Percentiles rank a stretch among this genome's conserved stretches.
Conservation (phyloP, 2,797 vertebrate species). For the Alauda arvensis region DNA sequence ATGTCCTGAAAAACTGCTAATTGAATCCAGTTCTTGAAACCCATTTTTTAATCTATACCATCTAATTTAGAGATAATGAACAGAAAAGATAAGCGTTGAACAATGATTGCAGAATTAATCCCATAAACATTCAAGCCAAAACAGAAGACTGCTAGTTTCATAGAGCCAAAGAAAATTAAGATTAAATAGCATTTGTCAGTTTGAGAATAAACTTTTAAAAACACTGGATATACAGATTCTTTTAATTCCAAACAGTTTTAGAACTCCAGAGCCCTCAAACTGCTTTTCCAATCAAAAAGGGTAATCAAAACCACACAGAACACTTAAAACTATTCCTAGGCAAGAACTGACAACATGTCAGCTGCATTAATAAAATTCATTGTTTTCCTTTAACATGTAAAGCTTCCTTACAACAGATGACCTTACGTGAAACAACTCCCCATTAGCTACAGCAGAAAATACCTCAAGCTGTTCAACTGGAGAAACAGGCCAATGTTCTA, state of each 20-base stretch:
- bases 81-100: conserved; percentile 47
- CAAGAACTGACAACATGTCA: conserved; percentile 50
- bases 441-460: background rate
- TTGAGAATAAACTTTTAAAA: conserved; percentile 43
- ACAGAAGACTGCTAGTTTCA: conserved; percentile 56
- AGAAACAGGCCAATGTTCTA: background rate
- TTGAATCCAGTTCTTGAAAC: conserved; percentile 75
- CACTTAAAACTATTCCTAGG: conserved; percentile 45
- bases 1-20: conserved; percentile 75
- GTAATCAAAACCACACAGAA: conserved; percentile 44
- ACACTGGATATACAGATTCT: conserved; percentile 47
- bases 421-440: background rate
- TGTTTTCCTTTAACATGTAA: conserved; percentile 21
- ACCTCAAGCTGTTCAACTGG: background rate
- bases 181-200: conserved; percentile 53
- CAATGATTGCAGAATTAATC: conserved; percentile 42
- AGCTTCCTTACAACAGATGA: conserved; percentile 38
- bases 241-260: conserved; percentile 59
- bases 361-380: conserved; percentile 22
- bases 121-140: conserved; percentile 52
- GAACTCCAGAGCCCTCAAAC: conserved; percentile 47
- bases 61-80: conserved; percentile 67
- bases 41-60: conserved; percentile 68
- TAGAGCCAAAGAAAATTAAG: conserved; percentile 52
- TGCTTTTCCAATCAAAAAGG: conserved; percentile 64